Conservation (phyloP, 2,888 invertebrate species). For the Nesidiocoris tenuis region DNA sequence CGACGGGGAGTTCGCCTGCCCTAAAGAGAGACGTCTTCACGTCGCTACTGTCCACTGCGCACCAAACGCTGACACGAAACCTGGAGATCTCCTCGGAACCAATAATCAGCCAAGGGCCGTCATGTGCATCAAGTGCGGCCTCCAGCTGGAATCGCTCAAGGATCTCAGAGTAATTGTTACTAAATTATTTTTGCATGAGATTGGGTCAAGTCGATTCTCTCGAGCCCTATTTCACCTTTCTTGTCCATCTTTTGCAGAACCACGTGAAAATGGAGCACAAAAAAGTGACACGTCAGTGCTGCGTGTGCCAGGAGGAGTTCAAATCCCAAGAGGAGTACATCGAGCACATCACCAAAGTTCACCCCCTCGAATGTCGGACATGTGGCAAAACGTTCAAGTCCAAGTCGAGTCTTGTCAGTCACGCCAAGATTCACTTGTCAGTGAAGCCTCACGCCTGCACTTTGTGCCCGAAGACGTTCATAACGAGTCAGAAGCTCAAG, state of each 20-base stretch:
- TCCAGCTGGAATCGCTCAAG: conserved; percentile 46
- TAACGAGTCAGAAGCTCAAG: conserved; percentile 75
- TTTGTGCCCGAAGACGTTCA: conserved; percentile 77
- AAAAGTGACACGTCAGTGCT: conserved; percentile 56
- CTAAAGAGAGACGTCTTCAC: conserved; percentile 66
- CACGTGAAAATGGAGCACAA: conserved; percentile 45
- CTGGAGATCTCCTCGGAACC: conserved; percentile 8
- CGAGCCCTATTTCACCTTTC: no score
- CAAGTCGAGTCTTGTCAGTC: conserved; percentile 67
- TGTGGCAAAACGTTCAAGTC: conserved; percentile 77
- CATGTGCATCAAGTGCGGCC: conserved; percentile 48
- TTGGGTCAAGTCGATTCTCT: no score
- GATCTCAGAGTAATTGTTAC: conserved; percentile 41
- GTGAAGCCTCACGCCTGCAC: conserved; percentile 75
- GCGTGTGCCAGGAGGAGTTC: conserved; percentile 67
- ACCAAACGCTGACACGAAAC: conserved; percentile 33
- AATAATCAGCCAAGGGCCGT: conserved; percentile 23
- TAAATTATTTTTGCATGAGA: no score
- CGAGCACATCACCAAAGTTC: conserved; percentile 68
- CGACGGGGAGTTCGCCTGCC: conserved; percentile 61
- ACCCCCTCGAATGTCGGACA: conserved; percentile 78
- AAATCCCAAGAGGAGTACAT: conserved; percentile 67
- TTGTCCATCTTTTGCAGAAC: no score
- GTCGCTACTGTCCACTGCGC: conserved; percentile 47
- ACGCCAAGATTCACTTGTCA: conserved; percentile 76